phyloP scores from a whole-genome alignment of 2,888 invertebrate species.

The Plebejus anna region DNA sequence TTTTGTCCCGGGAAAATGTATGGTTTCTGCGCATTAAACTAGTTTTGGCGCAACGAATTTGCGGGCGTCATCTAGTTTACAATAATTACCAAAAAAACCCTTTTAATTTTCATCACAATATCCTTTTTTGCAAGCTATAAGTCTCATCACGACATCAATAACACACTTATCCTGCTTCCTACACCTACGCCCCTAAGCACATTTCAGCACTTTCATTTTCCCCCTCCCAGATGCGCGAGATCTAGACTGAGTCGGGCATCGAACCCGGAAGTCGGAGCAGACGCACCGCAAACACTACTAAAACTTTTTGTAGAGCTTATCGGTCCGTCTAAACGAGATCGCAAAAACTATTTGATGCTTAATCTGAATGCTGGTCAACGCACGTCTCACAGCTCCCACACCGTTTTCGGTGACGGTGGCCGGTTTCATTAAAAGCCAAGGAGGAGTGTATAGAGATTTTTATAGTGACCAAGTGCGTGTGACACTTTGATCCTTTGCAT shows the following conservation, averaged over 20 bases:
- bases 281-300: conserved; percentile 39
- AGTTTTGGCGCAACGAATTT: too few species aligned
- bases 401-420: too few species aligned
- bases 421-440: too few species aligned
- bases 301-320: conserved; percentile 40
- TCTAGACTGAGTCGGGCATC: conserved; percentile 41
- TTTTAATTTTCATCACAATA: background rate
- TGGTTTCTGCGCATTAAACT: too few species aligned
- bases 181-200: background rate
- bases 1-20: too few species aligned
- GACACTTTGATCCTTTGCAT: too few species aligned
- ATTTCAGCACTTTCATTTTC: conserved; percentile 6
- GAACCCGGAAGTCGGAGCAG: conserved; percentile 41
- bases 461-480: too few species aligned
- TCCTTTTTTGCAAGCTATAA: too few species aligned
- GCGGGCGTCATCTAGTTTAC: background rate
- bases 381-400: background rate
- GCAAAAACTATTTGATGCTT: background rate
- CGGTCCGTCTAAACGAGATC: conserved; percentile 37
- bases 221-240: conserved; percentile 9
- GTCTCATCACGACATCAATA: background rate
- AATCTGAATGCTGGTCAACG: conserved; percentile 1
- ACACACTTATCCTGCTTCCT: background rate
- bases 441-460: too few species aligned
- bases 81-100: background rate